Evolutionary conservation across 2,113 vertebrate genomes (phyloP).

Genomic region (Bufo bufo): DNA sequence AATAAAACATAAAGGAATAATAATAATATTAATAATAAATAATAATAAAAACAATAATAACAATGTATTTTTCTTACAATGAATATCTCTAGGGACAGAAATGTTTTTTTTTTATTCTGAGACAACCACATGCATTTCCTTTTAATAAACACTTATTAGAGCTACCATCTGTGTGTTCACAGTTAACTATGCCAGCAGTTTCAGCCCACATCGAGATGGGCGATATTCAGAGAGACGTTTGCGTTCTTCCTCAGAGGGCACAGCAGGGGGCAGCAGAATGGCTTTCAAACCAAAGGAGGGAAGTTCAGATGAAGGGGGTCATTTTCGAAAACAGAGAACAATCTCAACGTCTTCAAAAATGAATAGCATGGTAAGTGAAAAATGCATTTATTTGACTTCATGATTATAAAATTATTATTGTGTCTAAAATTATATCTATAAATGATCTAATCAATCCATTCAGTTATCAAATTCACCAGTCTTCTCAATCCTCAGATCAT

Average conservation of each 20-base stretch:
- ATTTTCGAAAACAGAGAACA: constrained; percentile 84
- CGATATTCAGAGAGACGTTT: constrained; percentile 86
- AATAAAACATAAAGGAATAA: no score
- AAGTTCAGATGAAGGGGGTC: constrained; percentile 74
- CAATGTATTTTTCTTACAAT: background rate
- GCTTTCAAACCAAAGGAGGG: constrained; percentile 85
- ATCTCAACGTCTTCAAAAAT: constrained; percentile 94
- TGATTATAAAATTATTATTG: background rate
- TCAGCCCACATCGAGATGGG: constrained; percentile 88
- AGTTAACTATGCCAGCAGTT: constrained; percentile 73
- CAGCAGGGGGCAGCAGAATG: constrained; percentile 84
- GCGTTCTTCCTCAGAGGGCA: constrained; percentile 94
- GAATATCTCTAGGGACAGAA: background rate
- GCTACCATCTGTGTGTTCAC: constrained; percentile 28
- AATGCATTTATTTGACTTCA: background rate
- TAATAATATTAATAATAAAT: no score
- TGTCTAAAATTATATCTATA: background rate
- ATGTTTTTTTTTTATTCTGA: background rate
- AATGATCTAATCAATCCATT: background rate
- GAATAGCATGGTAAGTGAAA: constrained; percentile 90
- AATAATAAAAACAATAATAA: no score
- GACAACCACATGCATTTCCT: background rate
- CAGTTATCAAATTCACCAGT: background rate
- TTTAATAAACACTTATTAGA: background rate
- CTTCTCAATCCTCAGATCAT: background rate